Conservation (phyloP, 2,888 invertebrate species). For the Xylocampa areola region DNA sequence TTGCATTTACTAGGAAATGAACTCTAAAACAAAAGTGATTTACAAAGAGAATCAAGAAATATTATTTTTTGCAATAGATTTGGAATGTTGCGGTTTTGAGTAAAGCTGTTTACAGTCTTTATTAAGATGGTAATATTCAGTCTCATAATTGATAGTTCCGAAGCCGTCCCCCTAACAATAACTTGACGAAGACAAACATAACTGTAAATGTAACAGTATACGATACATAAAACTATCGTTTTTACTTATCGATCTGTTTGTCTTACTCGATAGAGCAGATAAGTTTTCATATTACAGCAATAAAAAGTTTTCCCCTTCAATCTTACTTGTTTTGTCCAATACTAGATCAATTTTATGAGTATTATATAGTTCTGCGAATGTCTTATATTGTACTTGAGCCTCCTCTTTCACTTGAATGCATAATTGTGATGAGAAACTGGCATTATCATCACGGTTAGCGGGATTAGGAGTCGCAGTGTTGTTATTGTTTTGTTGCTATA, state of each 20-base stretch:
- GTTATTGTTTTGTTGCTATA: slow-evolving; percentile 14
- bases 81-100: no score
- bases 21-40: no score
- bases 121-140: no score
- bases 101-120: no score
- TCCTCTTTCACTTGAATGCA: slow-evolving; percentile 23
- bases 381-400: slow-evolving; percentile 15
- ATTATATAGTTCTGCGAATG: slow-evolving; percentile 13
- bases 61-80: no score
- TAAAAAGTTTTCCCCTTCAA: slow-evolving; percentile 45
- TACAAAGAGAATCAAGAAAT: no score
- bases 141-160: no score
- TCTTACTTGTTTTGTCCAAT: slow-evolving; percentile 27
- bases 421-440: slow-evolving; percentile 6
- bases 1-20: no score
- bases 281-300: slow-evolving; percentile 43
- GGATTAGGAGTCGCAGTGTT: slow-evolving; percentile 6
- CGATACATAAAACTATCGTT: slow-evolving; percentile 13
- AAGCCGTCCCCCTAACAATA: no score
- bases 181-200: neutral
- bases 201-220: slow-evolving; percentile 2
- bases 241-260: slow-evolving; percentile 55
- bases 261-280: slow-evolving; percentile 31
- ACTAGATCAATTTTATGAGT: slow-evolving; percentile 43
- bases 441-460: slow-evolving; percentile 17